A percentile compares a stretch with the other conserved stretches of the same genome.
These are phyloP conservation scores for Nycticorax nycticorax DNA, from an alignment of 2,113 vertebrate genomes.

Conservation along the genomic window DNA sequence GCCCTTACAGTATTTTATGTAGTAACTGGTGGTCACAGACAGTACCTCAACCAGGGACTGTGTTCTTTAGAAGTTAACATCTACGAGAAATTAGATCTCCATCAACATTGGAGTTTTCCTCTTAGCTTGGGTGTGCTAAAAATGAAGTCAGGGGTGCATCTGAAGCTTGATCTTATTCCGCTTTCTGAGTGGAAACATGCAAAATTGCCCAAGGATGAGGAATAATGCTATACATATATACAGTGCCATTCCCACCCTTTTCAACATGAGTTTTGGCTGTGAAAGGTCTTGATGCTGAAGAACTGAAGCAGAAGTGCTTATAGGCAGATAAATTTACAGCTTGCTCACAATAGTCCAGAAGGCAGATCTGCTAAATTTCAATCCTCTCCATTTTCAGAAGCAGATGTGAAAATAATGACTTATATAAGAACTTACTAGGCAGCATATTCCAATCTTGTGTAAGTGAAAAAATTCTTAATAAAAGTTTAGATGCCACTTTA, in stretches of 20 bases:
- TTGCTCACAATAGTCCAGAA: not conserved
- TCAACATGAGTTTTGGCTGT: not conserved
- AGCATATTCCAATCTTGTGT: not conserved
- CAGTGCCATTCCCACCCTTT: not conserved
- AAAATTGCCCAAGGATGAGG: not conserved
- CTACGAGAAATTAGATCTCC: not conserved
- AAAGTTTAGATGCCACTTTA: not conserved
- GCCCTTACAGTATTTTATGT: not conserved
- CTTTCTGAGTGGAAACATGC: not conserved
- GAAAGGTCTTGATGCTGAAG: not conserved
- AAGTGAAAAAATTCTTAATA: not conserved
- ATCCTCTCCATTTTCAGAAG: not conserved
- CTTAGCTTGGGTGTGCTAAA: not conserved
- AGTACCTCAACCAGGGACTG: not conserved
- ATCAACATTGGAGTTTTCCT: not conserved
- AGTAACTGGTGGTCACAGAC: not conserved
- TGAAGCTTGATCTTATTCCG: not conserved
- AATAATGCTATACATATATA: not conserved
- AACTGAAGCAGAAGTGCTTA: not conserved
- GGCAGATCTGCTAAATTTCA: not conserved
- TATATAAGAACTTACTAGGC: not conserved
- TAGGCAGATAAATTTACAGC: not conserved
- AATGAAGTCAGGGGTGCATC: not conserved
- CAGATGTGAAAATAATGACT: not conserved
- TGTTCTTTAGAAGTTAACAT: not conserved